phyloP scores from a whole-genome alignment of 2,888 invertebrate species.

The Pandemis heparana region DNA sequence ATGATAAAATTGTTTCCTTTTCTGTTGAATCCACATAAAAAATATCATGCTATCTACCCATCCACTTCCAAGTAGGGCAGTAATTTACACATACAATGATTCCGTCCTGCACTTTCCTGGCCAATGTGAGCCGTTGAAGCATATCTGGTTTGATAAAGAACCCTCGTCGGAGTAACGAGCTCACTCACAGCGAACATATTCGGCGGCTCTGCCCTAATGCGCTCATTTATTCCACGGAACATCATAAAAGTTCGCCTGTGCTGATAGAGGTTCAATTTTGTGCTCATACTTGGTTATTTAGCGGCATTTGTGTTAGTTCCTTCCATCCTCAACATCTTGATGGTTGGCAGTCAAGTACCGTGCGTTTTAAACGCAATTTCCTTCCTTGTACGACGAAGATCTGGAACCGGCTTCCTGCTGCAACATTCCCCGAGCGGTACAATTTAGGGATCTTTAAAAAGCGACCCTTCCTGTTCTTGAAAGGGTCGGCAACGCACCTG shows the following conservation, averaged over 20 bases:
- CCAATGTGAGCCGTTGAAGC: conserved; percentile 57
- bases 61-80: conserved; percentile 1
- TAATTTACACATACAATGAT: neutral
- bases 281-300: conserved; percentile 23
- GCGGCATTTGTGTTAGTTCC: neutral
- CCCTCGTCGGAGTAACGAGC: conserved; percentile 61
- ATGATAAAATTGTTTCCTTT: too few relatives aligned
- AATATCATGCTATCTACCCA: neutral
- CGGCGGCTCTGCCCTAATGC: conserved; percentile 61
- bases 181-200: conserved; percentile 59
- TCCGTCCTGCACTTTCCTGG: conserved; percentile 15
- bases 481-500: too few relatives aligned
- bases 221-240: conserved; percentile 68
- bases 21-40: neutral
- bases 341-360: too few relatives aligned
- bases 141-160: conserved; percentile 60
- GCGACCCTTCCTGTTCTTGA: too few relatives aligned
- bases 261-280: conserved; percentile 28
- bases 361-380: too few relatives aligned
- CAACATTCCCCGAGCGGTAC: too few relatives aligned
- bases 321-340: too few relatives aligned
- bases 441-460: too few relatives aligned
- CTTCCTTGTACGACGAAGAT: too few relatives aligned
- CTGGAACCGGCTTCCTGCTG: too few relatives aligned
- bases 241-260: conserved; percentile 60